A percentile compares a stretch with the other conserved stretches of the same genome.
phyloP scores from a whole-genome alignment of 2,888 invertebrate species.

The Laothoe populi region DNA sequence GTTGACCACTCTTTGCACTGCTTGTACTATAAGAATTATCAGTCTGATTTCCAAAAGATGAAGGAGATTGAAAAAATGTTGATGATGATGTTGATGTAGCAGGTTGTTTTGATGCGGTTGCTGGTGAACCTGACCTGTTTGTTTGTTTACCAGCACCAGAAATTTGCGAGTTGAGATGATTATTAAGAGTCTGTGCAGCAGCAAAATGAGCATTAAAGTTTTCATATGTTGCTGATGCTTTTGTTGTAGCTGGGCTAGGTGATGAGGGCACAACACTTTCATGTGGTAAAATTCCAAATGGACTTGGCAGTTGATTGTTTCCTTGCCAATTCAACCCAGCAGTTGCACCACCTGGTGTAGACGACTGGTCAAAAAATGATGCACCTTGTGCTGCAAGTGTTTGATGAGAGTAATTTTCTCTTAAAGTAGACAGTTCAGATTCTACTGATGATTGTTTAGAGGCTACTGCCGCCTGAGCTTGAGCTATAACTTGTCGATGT shows the following conservation, averaged over 20 bases:
- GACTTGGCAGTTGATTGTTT: constrained; percentile 88
- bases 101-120: constrained; percentile 81
- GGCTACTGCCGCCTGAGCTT: constrained; percentile 82
- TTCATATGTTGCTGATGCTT: constrained; percentile 86
- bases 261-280: constrained; percentile 90
- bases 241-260: constrained; percentile 86
- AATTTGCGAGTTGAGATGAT: constrained; percentile 87
- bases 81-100: constrained; percentile 81
- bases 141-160: constrained; percentile 83
- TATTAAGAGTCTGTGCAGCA: constrained; percentile 86
- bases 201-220: constrained; percentile 90
- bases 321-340: constrained; percentile 89
- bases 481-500: constrained; percentile 88
- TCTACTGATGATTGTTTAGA: constrained; percentile 84
- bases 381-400: constrained; percentile 84
- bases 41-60: constrained; percentile 85
- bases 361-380: constrained; percentile 88
- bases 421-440: constrained; percentile 82
- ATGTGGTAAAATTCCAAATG: constrained; percentile 91
- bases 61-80: constrained; percentile 87
- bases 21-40: constrained; percentile 84
- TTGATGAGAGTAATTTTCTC: constrained; percentile 87
- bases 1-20: constrained; percentile 83
- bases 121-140: constrained; percentile 83
- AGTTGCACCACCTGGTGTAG: constrained; percentile 74